Conservation (phyloP, 2,113 vertebrate species). For the Paracanthobrama guichenoti region DNA sequence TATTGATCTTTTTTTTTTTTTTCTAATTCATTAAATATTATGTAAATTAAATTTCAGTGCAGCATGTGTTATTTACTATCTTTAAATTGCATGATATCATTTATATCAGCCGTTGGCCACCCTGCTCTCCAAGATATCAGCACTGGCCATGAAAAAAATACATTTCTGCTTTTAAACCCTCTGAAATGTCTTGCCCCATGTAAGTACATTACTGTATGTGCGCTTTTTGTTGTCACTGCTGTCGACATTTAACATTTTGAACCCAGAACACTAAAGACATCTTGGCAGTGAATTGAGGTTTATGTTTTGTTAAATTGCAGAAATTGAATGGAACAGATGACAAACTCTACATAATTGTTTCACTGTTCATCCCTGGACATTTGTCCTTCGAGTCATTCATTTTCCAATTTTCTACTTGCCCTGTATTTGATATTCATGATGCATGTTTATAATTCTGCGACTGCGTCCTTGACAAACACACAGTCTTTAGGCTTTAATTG, state of each 20-base stretch:
- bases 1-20: not conserved
- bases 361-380: not conserved
- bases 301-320: not conserved
- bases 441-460: not conserved
- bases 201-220: not conserved
- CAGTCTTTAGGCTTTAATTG: conserved; percentile 12
- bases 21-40: not conserved
- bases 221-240: not conserved
- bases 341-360: not conserved
- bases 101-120: not conserved
- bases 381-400: not conserved
- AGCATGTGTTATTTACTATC: not conserved
- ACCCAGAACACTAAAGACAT: not conserved
- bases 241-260: not conserved
- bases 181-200: not conserved
- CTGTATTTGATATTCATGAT: not conserved
- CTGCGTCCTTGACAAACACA: not conserved
- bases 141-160: not conserved
- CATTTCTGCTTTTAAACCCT: not conserved
- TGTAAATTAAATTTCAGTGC: not conserved
- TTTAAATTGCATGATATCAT: not conserved
- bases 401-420: not conserved
- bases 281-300: not conserved
- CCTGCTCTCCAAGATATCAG: not conserved
- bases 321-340: not conserved